phyloP scores from a whole-genome alignment of 1,140 invertebrate species.

The Phthorimaea operculella region DNA sequence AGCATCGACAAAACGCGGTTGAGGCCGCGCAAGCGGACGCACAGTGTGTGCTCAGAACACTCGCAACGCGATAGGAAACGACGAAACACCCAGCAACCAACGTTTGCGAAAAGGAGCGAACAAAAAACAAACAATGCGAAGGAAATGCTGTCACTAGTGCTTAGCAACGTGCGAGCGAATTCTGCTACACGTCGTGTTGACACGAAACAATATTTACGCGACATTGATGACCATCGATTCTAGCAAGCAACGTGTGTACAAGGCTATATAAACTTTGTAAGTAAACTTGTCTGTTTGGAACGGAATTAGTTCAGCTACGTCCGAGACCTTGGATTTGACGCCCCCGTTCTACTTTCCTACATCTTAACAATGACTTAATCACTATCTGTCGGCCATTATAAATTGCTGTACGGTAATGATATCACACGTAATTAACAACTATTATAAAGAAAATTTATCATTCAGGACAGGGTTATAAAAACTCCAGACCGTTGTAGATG shows the following conservation, averaged over 20 bases:
- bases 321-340: slow-evolving; percentile 48
- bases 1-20: slow-evolving; percentile 67
- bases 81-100: background rate
- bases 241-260: background rate
- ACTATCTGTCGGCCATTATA: slow-evolving; percentile 27
- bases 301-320: slow-evolving; percentile 43
- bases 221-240: no score
- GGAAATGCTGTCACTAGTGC: background rate
- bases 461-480: no score
- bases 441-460: background rate
- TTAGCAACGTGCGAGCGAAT: no score
- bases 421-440: slow-evolving; percentile 2
- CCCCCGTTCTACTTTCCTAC: slow-evolving; percentile 55
- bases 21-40: slow-evolving; percentile 58
- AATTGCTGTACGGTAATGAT: slow-evolving; percentile 17
- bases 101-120: background rate
- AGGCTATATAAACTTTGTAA: slow-evolving; percentile 9
- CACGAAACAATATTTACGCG: no score
- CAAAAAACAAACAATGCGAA: background rate
- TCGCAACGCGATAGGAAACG: slow-evolving; percentile 1
- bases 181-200: no score
- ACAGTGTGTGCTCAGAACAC: slow-evolving; percentile 19
- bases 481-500: no score
- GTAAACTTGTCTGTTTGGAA: slow-evolving; percentile 33
- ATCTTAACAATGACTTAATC: slow-evolving; percentile 52